Evolutionary conservation across 2,113 vertebrate species (phyloP).

Genomic region (Corynorhinus townsendii): DNA sequence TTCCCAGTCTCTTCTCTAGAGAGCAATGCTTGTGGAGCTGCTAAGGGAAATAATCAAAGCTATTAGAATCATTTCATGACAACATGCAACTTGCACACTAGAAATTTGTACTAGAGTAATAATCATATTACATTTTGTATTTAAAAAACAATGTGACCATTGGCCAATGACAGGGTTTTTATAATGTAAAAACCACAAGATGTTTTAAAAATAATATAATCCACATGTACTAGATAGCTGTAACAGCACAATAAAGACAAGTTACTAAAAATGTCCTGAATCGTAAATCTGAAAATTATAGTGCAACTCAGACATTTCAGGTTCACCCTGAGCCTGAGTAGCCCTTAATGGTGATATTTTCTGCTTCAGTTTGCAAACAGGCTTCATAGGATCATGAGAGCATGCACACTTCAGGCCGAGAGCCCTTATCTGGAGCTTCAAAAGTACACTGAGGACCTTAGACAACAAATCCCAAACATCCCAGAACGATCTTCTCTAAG

Average conservation of each 20-base stretch:
- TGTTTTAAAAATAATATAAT: not conserved
- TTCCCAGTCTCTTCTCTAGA: not conserved
- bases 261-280: not conserved
- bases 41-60: not conserved
- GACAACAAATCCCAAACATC: slow-evolving; percentile 26
- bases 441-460: not conserved
- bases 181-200: slow-evolving; percentile 8
- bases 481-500: slow-evolving; percentile 1
- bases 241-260: not conserved
- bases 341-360: not conserved
- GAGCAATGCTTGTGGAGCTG: not conserved
- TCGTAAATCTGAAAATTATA: slow-evolving; percentile 13
- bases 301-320: slow-evolving; percentile 4
- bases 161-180: slow-evolving; percentile 32
- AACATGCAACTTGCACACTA: not conserved
- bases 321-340: not conserved
- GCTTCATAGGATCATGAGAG: not conserved
- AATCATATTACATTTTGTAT: not conserved
- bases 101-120: slow-evolving; percentile 10
- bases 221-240: not conserved
- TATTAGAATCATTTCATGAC: slow-evolving; percentile 16
- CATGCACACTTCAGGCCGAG: not conserved
- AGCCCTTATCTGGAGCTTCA: not conserved
- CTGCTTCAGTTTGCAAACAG: not conserved
- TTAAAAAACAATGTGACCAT: not conserved